Evolutionary conservation across 2,888 invertebrate genomes (phyloP).

Genomic region (Andrena praecox): DNA sequence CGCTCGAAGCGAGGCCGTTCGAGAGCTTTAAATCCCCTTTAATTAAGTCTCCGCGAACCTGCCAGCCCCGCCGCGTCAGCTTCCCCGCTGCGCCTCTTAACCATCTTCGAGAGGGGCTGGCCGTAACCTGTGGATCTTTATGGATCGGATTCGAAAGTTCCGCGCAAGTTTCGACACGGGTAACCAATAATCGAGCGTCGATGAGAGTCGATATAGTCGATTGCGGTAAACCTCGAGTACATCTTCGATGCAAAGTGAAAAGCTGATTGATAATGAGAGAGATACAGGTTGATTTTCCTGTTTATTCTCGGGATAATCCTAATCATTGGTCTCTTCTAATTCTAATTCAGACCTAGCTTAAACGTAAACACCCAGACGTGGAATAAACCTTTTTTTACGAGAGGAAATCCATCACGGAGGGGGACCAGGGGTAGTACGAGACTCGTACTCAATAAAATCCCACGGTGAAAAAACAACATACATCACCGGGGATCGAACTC

Average conservation of each 20-base stretch:
- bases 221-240: background rate
- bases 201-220: background rate
- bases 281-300: too few species aligned
- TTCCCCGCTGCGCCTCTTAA: constrained; percentile 7
- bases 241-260: background rate
- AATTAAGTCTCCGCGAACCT: constrained; percentile 13
- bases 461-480: too few species aligned
- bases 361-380: too few species aligned
- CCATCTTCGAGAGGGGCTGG: background rate
- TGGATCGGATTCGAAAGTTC: constrained; percentile 23
- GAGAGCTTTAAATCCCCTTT: constrained; percentile 15
- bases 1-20: background rate
- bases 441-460: too few species aligned
- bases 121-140: constrained; percentile 24
- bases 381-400: too few species aligned
- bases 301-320: too few species aligned
- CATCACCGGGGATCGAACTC: too few species aligned
- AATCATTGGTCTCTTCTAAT: too few species aligned
- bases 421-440: too few species aligned
- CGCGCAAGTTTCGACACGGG: background rate
- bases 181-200: background rate
- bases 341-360: too few species aligned
- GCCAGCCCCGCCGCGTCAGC: background rate
- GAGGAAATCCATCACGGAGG: too few species aligned
- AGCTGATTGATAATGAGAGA: background rate